A percentile compares a stretch with the other conserved stretches of the same genome.
Conservation (phyloP, 2,113 vertebrate genomes). For the Arvicanthis niloticus region DNA sequence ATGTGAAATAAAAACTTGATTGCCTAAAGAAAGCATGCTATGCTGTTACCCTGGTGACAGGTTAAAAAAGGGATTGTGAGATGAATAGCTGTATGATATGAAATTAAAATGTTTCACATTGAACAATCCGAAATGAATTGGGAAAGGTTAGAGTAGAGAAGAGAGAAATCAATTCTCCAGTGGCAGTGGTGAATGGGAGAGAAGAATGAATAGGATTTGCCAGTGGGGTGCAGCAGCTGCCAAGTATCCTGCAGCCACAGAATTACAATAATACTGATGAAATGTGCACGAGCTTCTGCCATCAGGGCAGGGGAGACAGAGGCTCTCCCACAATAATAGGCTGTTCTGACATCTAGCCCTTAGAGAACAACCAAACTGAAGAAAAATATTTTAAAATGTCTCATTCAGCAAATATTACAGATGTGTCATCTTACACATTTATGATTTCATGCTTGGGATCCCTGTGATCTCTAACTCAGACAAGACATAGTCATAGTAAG, state of each 20-base stretch:
- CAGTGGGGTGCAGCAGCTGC: conserved; percentile 98
- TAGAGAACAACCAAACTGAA: conserved; percentile 81
- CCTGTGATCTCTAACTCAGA: conserved; percentile 69
- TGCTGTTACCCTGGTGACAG: conserved; percentile 91
- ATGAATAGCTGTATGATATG: conserved; percentile 92
- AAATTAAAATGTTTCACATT: conserved; percentile 99
- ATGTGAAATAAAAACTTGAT: conserved; percentile 91
- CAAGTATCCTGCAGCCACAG: conserved; percentile 97
- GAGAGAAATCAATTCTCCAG: conserved; percentile 97
- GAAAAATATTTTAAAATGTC: conserved; percentile 80
- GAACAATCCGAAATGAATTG: conserved; percentile 96
- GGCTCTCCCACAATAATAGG: conserved; percentile 92
- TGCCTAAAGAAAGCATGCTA: conserved; percentile 89
- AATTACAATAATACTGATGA: conserved; percentile 98
- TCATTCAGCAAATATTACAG: conserved; percentile 79
- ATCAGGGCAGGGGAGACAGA: conserved; percentile 92
- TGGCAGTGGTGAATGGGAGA: conserved; percentile 93
- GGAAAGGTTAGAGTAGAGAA: conserved; percentile 93
- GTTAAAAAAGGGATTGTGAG: conserved; percentile 91
- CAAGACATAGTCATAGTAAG: conserved; percentile 67
- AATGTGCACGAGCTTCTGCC: conserved; percentile 94
- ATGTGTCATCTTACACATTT: conserved; percentile 79
- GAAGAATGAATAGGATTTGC: conserved; percentile 96
- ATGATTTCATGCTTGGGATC: conserved; percentile 70
- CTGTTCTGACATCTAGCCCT: conserved; percentile 88